Percentiles rank a stretch among this genome's conserved stretches.
Conservation (phyloP, 2,113 vertebrate species). For the Hemicordylus capensis region DNA sequence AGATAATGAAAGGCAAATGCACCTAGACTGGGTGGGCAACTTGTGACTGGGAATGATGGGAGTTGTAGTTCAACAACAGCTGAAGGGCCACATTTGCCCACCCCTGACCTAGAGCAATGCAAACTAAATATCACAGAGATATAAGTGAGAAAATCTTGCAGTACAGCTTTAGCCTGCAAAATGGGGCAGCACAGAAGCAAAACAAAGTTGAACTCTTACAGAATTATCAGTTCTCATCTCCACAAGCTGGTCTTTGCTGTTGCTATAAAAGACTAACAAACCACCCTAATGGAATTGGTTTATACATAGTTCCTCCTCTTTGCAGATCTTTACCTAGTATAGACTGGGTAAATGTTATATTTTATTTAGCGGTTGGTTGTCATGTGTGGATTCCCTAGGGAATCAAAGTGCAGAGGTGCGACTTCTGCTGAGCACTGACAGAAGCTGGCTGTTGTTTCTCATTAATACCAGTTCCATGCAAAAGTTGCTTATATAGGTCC, state of each 20-base stretch:
- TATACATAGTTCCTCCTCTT: background rate
- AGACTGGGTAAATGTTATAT: background rate
- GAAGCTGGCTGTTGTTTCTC: slow-evolving; percentile 17
- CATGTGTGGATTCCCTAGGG: background rate
- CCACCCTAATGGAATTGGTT: background rate
- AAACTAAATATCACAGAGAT: background rate
- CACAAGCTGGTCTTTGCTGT: background rate
- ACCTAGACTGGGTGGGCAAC: too few species aligned
- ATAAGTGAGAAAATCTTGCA: background rate
- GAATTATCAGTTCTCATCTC: too few species aligned
- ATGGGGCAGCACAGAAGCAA: background rate
- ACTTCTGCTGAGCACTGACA: slow-evolving; percentile 7
- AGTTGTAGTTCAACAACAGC: too few species aligned
- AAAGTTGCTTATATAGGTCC: slow-evolving; percentile 51
- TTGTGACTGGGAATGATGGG: too few species aligned
- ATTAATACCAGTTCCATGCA: background rate
- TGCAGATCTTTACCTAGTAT: background rate
- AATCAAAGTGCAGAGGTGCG: slow-evolving; percentile 9
- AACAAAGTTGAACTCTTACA: background rate
- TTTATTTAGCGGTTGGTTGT: background rate
- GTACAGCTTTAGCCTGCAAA: background rate
- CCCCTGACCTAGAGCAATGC: too few species aligned
- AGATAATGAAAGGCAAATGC: background rate
- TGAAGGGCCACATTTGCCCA: too few species aligned
- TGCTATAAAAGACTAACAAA: background rate